Base-by-base conservation (phyloP, 2,797 vertebrate genomes). In the Masticophis lateralis region DNA sequence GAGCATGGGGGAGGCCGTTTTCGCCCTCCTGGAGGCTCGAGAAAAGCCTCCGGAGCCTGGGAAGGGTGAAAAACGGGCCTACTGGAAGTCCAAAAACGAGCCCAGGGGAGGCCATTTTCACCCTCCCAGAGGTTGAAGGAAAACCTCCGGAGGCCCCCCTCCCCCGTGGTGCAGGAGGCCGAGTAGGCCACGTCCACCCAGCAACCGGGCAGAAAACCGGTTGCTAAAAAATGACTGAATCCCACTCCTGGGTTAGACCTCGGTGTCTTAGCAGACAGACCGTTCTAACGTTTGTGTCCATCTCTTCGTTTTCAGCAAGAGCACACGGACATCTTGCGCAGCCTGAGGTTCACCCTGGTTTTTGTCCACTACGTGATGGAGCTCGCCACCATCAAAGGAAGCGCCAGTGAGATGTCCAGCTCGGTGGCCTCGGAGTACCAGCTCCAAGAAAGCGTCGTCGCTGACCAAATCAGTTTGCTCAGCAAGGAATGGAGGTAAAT, bases 401-500 rank as follows among this genome's bases (percentile, higher is more conserved):
- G 94, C 0, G 96, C 97, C 88, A 94, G 97, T 0, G 98, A 98
- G 93, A 94, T 96, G 18, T 95, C 96, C 87, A 94, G 92, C 61
- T 97, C 98, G 0, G 98, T 98, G 63, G 95, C 98, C 18, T 96
- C 98, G 0, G 99, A 99, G 87, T 98, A 98, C 97, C 98, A 98
- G 91, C 98, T 99, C 95, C 99, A 99, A 97, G 99, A 99, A 97
- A 99, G 99, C 2, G 66, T 99, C 93, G 98, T 99, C 97, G 98
- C 99, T 0, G 99, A 99, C 97, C 99, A 99, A 97, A 99, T 99
- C 97, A 99, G 99, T 96, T 98, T 99, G 8, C 98, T 99, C 94
- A 99, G 98, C 97, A 97, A 95, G 92, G 99, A 99, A 94, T 99
- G 99, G 99, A 99, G 98, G 99, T 99, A 93, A 98, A 97, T 86